These are phyloP conservation scores for Hirtodrosophila trivittata DNA, from an alignment of 2,888 invertebrate species.

Conservation along the genomic window DNA sequence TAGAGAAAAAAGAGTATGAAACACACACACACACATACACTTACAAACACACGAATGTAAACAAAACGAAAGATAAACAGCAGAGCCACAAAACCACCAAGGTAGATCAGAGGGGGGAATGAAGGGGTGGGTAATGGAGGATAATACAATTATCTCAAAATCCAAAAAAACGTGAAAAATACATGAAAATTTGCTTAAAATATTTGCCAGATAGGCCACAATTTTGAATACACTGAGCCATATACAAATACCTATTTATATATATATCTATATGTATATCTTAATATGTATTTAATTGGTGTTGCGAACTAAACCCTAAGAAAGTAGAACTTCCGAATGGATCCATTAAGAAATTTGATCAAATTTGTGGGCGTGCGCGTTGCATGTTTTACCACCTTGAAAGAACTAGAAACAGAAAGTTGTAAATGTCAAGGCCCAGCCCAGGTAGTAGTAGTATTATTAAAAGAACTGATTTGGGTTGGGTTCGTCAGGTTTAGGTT, in stretches of 20 bases:
- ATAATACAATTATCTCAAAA: not conserved
- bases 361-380: conserved; percentile 10
- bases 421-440: conserved; percentile 60
- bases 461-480: no score
- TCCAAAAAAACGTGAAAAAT: conserved; percentile 33
- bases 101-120: not conserved
- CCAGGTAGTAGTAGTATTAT: not conserved
- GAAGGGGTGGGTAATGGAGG: not conserved
- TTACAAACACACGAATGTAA: conserved; percentile 55
- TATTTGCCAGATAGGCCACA: no score
- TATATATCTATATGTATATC: no score
- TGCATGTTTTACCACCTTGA: no score
- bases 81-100: conserved; percentile 58
- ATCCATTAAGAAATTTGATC: conserved; percentile 47
- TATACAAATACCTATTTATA: no score
- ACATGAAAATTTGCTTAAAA: no score
- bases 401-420: not conserved
- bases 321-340: conserved; percentile 2
- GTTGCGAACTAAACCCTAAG: no score
- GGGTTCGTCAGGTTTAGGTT: no score
- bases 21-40: conserved; percentile 16
- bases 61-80: conserved; percentile 77
- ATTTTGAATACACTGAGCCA: no score
- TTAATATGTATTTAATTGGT: no score
- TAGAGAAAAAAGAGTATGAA: conserved; percentile 24